A percentile compares a stretch with the other conserved stretches of the same genome.
These are phyloP conservation scores for Perithous albicinctus DNA, from an alignment of 2,888 invertebrate species.

Conservation along the genomic window DNA sequence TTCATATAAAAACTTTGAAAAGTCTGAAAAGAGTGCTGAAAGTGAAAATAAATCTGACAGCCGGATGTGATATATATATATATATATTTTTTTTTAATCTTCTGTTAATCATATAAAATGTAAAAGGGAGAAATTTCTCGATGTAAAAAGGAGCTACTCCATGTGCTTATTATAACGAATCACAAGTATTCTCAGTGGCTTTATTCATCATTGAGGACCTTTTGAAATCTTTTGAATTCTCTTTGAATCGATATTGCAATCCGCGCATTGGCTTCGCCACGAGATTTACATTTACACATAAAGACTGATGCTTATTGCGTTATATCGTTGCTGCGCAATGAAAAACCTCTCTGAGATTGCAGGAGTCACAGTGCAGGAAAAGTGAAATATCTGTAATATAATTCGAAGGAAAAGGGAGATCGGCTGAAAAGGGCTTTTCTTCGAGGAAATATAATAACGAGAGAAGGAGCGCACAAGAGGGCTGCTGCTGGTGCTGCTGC, in stretches of 20 bases:
- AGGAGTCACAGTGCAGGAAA: conserved; percentile 15
- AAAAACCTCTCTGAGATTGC: conserved; percentile 1
- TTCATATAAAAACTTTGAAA: not conserved
- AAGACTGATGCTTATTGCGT: conserved; percentile 16
- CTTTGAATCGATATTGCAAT: conserved; percentile 21
- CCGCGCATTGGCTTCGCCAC: not conserved
- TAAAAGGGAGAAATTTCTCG: not conserved
- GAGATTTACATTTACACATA: not conserved
- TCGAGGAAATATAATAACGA: conserved; percentile 28
- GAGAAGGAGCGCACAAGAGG: conserved; percentile 13
- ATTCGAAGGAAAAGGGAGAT: conserved; percentile 11
- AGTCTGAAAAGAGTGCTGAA: not conserved
- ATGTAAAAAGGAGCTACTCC: not conserved
- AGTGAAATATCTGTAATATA: conserved; percentile 32
- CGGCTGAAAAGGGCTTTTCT: conserved; percentile 34
- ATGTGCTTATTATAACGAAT: conserved; percentile 19
- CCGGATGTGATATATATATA: not conserved
- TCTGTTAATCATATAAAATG: not conserved
- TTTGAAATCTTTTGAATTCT: conserved; percentile 33
- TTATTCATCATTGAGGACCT: conserved; percentile 30
- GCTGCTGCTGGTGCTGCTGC: not conserved
- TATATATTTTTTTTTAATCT: not conserved
- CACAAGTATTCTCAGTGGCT: conserved; percentile 10
- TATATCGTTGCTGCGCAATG: conserved; percentile 15
- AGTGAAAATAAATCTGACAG: not conserved